Conservation (phyloP, 2,113 vertebrate species). For the Nycticorax nycticorax region DNA sequence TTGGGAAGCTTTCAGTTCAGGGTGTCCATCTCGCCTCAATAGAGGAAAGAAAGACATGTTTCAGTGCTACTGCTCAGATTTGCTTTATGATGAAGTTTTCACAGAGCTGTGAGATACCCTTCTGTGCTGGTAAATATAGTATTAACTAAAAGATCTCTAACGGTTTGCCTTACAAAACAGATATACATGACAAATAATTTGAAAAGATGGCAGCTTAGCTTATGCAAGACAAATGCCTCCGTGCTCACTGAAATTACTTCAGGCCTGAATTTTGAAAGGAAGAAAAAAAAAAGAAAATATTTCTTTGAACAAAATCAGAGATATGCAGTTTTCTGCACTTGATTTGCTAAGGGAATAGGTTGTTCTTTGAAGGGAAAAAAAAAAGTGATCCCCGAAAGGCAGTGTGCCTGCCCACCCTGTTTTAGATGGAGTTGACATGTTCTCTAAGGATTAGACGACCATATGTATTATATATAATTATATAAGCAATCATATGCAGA, state of each 20-base stretch:
- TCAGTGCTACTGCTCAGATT: neutral
- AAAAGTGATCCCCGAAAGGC: neutral
- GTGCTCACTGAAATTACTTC: neutral
- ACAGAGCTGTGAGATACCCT: neutral
- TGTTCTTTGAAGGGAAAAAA: neutral
- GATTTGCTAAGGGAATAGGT: neutral
- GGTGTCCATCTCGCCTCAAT: neutral
- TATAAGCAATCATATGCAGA: neutral
- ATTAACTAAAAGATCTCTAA: neutral
- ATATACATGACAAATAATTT: neutral
- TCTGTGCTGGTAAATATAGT: neutral
- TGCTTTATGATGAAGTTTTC: neutral
- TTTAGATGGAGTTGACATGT: neutral
- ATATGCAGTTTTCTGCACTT: neutral
- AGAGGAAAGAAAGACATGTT: neutral
- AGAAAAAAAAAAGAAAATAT: fast-evolving
- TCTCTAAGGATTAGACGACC: neutral
- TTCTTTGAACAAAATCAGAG: neutral
- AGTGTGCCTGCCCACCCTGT: neutral
- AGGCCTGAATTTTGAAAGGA: neutral
- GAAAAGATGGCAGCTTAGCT: neutral
- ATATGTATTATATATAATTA: neutral
- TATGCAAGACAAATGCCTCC: neutral
- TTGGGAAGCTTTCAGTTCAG: neutral
- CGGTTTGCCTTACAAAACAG: neutral